Evolutionary conservation across 2,113 vertebrate genomes (phyloP).

Genomic region (Python bivittatus): DNA sequence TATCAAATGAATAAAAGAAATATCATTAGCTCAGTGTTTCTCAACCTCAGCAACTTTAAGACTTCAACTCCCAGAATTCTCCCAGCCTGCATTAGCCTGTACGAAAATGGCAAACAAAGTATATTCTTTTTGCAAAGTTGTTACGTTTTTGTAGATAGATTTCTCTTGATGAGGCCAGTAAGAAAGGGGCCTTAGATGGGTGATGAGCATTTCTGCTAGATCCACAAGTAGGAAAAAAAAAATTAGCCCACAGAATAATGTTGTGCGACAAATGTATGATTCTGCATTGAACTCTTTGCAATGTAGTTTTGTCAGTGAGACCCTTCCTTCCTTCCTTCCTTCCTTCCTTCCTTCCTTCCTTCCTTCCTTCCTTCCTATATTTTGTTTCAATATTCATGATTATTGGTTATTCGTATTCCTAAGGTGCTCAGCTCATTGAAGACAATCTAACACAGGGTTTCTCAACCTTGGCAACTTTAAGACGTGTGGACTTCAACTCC

Average conservation of each 20-base stretch:
- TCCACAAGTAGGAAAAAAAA: neutral
- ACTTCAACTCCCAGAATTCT: too few relatives aligned
- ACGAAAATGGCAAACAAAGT: neutral
- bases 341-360: neutral
- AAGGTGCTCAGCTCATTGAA: neutral
- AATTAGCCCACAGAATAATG: neutral
- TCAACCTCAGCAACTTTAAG: too few relatives aligned
- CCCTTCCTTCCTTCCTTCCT: neutral
- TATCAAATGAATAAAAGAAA: neutral
- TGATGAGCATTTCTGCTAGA: too few relatives aligned
- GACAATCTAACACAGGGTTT: neutral
- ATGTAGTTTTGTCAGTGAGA: neutral
- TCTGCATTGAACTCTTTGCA: neutral
- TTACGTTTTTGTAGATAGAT: neutral
- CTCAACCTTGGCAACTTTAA: too few relatives aligned
- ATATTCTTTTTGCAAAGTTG: neutral
- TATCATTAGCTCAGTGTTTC: too few relatives aligned
- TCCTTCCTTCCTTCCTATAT: neutral
- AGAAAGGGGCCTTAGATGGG: neutral
- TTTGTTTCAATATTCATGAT: neutral
- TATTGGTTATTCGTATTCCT: neutral
- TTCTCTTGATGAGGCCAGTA: neutral
- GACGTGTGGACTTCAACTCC: too few relatives aligned
- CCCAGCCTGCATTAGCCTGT: too few relatives aligned
- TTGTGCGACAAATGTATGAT: neutral